Evolutionary conservation across 2,888 invertebrate species (phyloP).

Genomic region (Acronicta alni): DNA sequence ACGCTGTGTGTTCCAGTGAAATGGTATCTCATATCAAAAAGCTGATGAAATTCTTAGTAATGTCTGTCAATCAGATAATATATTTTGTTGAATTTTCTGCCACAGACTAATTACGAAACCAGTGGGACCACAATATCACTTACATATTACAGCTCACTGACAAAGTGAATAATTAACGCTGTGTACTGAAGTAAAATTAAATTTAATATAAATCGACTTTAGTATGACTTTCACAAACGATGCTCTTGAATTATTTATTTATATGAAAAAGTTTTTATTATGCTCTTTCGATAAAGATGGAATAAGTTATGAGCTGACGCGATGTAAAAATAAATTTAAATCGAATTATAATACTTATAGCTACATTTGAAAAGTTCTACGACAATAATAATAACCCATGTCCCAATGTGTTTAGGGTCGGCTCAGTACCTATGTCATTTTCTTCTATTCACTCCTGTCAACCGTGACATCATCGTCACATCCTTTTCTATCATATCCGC

Average conservation of each 20-base stretch:
- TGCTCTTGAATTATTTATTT: conserved; percentile 70
- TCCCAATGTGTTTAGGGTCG: no score
- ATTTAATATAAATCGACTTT: conserved; percentile 60
- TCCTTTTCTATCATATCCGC: no score
- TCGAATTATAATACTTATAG: no score
- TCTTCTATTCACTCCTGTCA: no score
- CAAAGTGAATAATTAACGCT: conserved; percentile 56
- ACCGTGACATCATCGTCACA: no score
- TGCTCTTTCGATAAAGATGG: conserved; percentile 44
- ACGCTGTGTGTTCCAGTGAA: background rate
- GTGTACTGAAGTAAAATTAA: conserved; percentile 51
- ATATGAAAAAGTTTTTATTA: conserved; percentile 71
- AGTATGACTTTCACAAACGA: conserved; percentile 59
- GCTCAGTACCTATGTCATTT: no score
- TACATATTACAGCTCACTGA: conserved; percentile 11
- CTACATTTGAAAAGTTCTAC: no score
- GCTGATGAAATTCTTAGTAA: background rate
- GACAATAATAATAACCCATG: no score
- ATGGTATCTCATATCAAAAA: background rate
- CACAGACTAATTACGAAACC: conserved; percentile 16
- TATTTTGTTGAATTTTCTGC: conserved; percentile 1
- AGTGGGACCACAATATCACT: conserved; percentile 24
- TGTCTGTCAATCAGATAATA: background rate
- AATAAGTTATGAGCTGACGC: conserved; percentile 25
- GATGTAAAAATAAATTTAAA: background rate